Base-by-base conservation (phyloP, 1,140 invertebrate species). In the Drosophila novamexicana region DNA sequence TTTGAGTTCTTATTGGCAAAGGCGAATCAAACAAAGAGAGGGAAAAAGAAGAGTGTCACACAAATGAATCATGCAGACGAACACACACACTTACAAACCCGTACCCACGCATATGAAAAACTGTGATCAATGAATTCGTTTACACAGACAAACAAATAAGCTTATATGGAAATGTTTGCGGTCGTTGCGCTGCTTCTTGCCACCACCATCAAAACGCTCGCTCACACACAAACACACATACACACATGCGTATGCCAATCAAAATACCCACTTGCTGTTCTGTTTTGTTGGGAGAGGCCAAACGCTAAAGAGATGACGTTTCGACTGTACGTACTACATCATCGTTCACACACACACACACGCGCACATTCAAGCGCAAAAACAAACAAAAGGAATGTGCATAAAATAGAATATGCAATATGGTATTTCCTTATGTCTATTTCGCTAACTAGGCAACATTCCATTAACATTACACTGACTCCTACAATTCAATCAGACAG, bases 101-200 rank as follows among this genome's bases (percentile, higher is more conserved):
- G 14, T 10, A 40, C 50, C 22, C 50, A 36, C 57, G 44, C 45
- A 64, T 58, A 49, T 29, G 54, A 49, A 54, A 78, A 84, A 67
- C 65, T 69, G 54, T 64, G 80, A 88, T 88, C 84, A 89, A 84
- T 89, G 84, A 77, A 84, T 80, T 77, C 77, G 73, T 70, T 72
- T 70, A 76, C 57, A 75, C 67, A 79, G 75, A 68, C 54, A 78
- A 58, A 44, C 32, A 64, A 83, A 88, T 75, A 83, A 34, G 84
- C 84, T 88, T 88, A 88, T 83, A 88, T 80, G 83, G 83, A 88
- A 83, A 89, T 89, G 80, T 86, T 77, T 88, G 83, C 54, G 76
- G 79, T 79, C 76, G 61, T 77, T 88, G 79, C 53, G 62, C 83
- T 88, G 80, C 83, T 89, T 88, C 83, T 88, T 88, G 79, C 83